Evolutionary conservation across 2,888 invertebrate genomes (phyloP), one percentile per base, ranked within the genome.

Genomic region (Hyalella azteca): DNA sequence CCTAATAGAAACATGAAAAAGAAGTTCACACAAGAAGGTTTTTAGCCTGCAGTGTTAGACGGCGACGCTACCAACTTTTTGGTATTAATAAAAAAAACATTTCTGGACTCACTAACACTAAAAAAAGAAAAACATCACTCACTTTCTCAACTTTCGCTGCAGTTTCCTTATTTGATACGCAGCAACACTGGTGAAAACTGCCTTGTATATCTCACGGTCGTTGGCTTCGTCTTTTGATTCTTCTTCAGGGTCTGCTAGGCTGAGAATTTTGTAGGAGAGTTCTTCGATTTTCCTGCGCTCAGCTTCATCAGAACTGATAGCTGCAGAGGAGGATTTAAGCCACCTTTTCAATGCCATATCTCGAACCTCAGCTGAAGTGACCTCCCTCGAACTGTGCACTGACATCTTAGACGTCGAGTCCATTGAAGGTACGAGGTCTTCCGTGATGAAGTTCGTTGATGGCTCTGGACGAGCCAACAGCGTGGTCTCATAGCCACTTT

Each of bases 221-320:
- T 91, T 90, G 29, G 90, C 88, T 88, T 94, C 94, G 88, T 94
- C 94, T 86, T 91, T 89, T 36, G 91, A 90, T 88, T 94, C 94
- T 88, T 78, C 78, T 29, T 75, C 66, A 36, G 66, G 66, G 36
- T 36, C 39, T 7, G 36, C 36, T 36, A 15, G 66, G 36, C 66
- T 66, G 36, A 66, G 29, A 7, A 66, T 66, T n/a, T 66, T 66
- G 66, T 66, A 66, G 32, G 66, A 66, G 36, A 66, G 32, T 29
- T 66, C 66, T 36, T 66, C 66, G 26, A 66, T 66, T 36, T 66
- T 66, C 66, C 19, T 66, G 66, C 66, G 66, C 39, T 66, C 66
- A 13, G 66, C 66, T 36, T 66, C 66, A 36, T 66, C 36, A 3
- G 66, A 66, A 15, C 36, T 66, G 3, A 66, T n/a, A 19, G 66